phyloP scores from a whole-genome alignment of 2,797 vertebrate species.

The Acanthopagrus latus region DNA sequence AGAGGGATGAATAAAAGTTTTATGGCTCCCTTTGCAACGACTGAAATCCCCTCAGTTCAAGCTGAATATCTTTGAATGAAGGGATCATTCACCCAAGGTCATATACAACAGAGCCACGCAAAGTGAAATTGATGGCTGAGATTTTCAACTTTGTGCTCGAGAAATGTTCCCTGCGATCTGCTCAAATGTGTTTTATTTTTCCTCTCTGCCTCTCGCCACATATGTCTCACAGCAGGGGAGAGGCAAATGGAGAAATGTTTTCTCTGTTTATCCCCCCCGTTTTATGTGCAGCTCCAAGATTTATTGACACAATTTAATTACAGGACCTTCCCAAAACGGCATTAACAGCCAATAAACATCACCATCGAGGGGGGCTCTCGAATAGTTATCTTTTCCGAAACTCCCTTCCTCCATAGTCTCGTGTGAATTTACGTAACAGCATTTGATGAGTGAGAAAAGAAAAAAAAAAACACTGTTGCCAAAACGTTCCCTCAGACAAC shows the following conservation, averaged over 20 bases:
- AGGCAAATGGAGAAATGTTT: constrained; percentile 59
- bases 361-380: constrained; percentile 60
- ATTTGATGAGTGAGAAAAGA: constrained; percentile 34
- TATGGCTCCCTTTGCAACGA: constrained; percentile 71
- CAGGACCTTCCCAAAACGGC: constrained; percentile 69
- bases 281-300: constrained; percentile 74
- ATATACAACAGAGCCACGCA: constrained; percentile 64
- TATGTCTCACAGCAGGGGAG: constrained; percentile 73
- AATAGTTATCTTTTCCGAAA: constrained; percentile 59
- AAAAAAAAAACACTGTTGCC: constrained; percentile 2
- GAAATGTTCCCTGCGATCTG: constrained; percentile 78
- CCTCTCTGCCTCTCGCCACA: constrained; percentile 52
- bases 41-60: constrained; percentile 74
- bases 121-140: constrained; percentile 78
- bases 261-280: constrained; percentile 57
- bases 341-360: constrained; percentile 73
- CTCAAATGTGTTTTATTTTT: constrained; percentile 72
- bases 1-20: constrained; percentile 79
- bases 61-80: constrained; percentile 77
- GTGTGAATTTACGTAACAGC: constrained; percentile 50
- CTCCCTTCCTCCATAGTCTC: constrained; percentile 33
- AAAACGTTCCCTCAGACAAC: constrained; percentile 38
- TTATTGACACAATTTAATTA: constrained; percentile 81
- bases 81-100: constrained; percentile 80
- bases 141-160: constrained; percentile 70